A percentile compares a stretch with the other conserved stretches of the same genome.
phyloP scores from a whole-genome alignment of 2,113 vertebrate genomes.

The Oriolus oriolus region DNA sequence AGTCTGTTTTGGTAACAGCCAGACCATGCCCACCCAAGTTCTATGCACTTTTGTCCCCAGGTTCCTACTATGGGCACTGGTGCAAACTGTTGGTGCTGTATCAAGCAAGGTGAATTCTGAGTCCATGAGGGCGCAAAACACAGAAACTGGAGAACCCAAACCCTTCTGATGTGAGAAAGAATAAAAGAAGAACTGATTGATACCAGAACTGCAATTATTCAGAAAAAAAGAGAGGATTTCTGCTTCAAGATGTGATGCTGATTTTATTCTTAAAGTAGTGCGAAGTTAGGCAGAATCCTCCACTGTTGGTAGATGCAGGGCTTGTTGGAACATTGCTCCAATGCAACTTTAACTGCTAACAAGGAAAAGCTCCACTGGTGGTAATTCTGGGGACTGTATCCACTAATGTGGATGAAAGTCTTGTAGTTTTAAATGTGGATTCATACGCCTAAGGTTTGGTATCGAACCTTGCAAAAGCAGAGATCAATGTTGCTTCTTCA shows the following conservation, averaged over 20 bases:
- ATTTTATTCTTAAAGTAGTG: background rate
- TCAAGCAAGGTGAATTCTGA: background rate
- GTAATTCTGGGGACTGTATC: background rate
- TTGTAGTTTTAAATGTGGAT: background rate
- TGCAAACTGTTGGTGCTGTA: background rate
- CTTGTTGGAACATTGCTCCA: background rate
- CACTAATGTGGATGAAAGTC: background rate
- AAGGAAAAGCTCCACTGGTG: background rate
- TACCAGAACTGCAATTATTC: background rate
- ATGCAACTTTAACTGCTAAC: background rate
- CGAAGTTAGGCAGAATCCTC: background rate
- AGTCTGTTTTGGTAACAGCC: background rate
- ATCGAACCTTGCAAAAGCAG: background rate
- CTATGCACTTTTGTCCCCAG: fast-evolving
- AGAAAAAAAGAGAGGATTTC: background rate
- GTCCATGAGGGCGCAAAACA: background rate
- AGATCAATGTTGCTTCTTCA: background rate
- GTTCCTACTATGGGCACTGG: background rate
- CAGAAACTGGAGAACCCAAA: background rate
- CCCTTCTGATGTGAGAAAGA: background rate
- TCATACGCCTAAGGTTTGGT: background rate
- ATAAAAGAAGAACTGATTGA: background rate
- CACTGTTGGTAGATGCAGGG: background rate
- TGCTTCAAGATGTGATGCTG: fast-evolving
- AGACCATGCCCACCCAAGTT: background rate